Evolutionary conservation across 2,888 invertebrate genomes (phyloP), one percentile per base, ranked within the genome.

Genomic region (Hirtodrosophila duncani): DNA sequence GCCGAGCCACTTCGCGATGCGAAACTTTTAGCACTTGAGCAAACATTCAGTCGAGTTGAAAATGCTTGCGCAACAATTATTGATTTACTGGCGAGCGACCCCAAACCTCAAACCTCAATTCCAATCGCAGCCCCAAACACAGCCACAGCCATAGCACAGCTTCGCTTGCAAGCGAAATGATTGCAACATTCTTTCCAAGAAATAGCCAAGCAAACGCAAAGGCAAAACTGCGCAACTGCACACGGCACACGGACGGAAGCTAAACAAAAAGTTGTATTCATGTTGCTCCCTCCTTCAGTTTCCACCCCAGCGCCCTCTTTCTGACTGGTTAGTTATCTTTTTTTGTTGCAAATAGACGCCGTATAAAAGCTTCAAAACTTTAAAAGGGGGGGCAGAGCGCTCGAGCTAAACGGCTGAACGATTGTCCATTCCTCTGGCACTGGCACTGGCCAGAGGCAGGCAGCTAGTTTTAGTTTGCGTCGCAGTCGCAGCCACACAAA

Each of bases 41-140:
- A 45, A 60, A 52, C 66, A 51, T 29, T 41, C 34, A 37, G 34
- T 33, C 16, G 20, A 33, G 45, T 14, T 52, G 39, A 37, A 60
- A 74, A 57, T 56, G 63, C 67, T 79, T 70, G 80, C 71, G 80
- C 72, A 75, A 67, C 72, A 48, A 50, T 62, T 63, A 62, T 63
- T 63, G 62, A 63, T 63, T 58, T 51, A 44, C 38, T 51, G 36
- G 38, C 57, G 50, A 26, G 26, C 17, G 16, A 36, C 18, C 29
- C 17, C 45, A 24, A 38, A 27, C 24, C 26, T n/a, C n/a, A n/a
- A n/a, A n/a, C 31, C 10, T n/a, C 14, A 24, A 37, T 30, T 36
- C 49, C 11, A 8, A 30, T 31, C n/a, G n/a, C n/a, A n/a, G n/a
- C 17, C 18, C 20, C 33, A 33, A n/a, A n/a, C 14, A 7, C 7